These are phyloP conservation scores for Campopleginae sp. DNA, from an alignment of 2,888 invertebrate genomes.

Conservation along the genomic window DNA sequence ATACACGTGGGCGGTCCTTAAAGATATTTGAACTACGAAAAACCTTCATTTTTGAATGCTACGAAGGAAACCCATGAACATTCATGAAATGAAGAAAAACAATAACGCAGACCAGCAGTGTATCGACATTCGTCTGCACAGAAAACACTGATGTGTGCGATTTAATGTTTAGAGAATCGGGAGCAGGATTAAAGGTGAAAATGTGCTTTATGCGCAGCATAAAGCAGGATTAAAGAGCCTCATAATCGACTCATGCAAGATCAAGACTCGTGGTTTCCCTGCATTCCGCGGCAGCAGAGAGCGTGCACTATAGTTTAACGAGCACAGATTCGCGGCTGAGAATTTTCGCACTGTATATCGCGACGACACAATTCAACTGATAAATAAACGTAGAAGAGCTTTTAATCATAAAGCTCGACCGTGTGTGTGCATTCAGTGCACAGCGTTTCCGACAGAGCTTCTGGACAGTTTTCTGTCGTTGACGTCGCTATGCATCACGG, in stretches of 20 bases:
- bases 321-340: conserved; percentile 12
- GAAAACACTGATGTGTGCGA: background rate
- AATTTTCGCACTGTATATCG: conserved; percentile 71
- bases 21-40: no score
- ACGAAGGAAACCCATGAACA: background rate
- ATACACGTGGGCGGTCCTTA: no score
- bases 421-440: background rate
- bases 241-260: conserved; percentile 73
- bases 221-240: conserved; percentile 67
- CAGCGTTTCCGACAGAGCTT: background rate
- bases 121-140: background rate
- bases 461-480: conserved; percentile 17
- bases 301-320: conserved; percentile 15
- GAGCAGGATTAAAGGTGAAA: conserved; percentile 58
- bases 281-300: conserved; percentile 6
- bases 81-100: background rate
- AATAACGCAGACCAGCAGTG: no score
- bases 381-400: conserved; percentile 59
- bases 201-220: conserved; percentile 12
- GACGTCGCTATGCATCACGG: conserved; percentile 23
- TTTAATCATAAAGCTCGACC: background rate
- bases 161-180: conserved; percentile 49
- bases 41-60: no score
- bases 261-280: conserved; percentile 55
- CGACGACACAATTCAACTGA: conserved; percentile 71